Evolutionary conservation across 2,797 vertebrate genomes (phyloP).

Genomic region (Sebastes diaconus): DNA sequence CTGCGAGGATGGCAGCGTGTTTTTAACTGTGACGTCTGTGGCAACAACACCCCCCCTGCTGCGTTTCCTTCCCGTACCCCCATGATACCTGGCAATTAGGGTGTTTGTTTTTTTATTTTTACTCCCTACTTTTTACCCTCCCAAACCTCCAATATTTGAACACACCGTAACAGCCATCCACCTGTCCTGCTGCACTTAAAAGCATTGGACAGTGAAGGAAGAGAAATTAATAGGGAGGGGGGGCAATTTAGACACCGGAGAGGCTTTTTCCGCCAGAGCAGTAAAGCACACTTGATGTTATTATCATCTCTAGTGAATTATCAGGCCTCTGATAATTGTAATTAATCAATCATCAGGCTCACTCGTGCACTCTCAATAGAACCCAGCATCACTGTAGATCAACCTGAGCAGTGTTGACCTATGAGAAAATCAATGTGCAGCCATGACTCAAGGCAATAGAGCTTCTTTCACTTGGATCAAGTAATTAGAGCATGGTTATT

Average conservation of each 20-base stretch:
- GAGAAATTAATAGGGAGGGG: slow-evolving; percentile 69
- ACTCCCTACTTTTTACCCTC: slow-evolving; percentile 47
- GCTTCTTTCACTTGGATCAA: slow-evolving; percentile 40
- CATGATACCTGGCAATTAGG: slow-evolving; percentile 80
- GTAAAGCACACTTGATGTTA: slow-evolving; percentile 82
- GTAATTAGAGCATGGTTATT: slow-evolving; percentile 38
- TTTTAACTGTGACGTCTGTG: slow-evolving; percentile 71
- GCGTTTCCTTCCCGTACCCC: slow-evolving; percentile 58
- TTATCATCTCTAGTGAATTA: slow-evolving; percentile 81
- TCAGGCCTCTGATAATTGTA: slow-evolving; percentile 81
- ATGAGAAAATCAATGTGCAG: slow-evolving; percentile 63
- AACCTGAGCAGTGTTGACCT: slow-evolving; percentile 71
- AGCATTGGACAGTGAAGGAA: slow-evolving; percentile 78
- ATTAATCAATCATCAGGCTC: slow-evolving; percentile 84
- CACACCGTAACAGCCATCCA: slow-evolving; percentile 68
- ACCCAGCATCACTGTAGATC: slow-evolving; percentile 63
- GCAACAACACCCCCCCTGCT: slow-evolving; percentile 65
- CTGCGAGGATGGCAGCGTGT: slow-evolving; percentile 63
- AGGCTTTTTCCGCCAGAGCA: slow-evolving; percentile 77
- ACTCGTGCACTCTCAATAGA: slow-evolving; percentile 67
- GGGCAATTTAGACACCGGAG: slow-evolving; percentile 74
- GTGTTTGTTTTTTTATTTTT: slow-evolving; percentile 74
- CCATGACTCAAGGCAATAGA: slow-evolving; percentile 26
- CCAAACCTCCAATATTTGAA: slow-evolving; percentile 60
- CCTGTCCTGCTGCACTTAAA: slow-evolving; percentile 80